Base-by-base conservation (phyloP, 37 sponge, comb jelly and placozoan genomes). In the Sycon ciliatum region DNA sequence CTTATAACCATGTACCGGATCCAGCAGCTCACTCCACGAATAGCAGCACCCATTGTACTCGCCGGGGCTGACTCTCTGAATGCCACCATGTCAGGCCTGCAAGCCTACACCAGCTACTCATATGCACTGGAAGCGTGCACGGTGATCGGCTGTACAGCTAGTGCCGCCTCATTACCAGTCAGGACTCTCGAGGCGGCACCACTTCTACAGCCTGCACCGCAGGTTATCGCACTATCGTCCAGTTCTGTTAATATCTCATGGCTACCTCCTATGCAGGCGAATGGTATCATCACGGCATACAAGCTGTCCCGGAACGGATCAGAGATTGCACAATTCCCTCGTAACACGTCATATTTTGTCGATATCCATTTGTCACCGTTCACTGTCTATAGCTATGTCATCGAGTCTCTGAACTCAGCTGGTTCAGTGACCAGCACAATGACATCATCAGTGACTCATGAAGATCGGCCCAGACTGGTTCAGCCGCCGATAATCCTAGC, bases 101-200 rank as follows among this genome's bases (percentile, higher is more conserved):
- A n/a, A 20, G 80, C 90, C 1, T 89, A 77, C 81, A 85, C 86
- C 1, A 2, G 20, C 6, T 89, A 89, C 72, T 42, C 62, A 3
- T 89, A 85, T 22, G 38, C 54, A 1, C 37, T 89, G n/a, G 67
- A 76, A 34, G 86, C 79, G 23, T 89, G 90, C 71, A 89, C 90
- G 9, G 24, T 23, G 54, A 81, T 42, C 38, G 90, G 86, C 2
- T 89, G 90, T 46, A 9, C 72, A 4, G n/a, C 39, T 1, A 56
- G 83, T 67, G 57, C 63, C 4, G 34, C 53, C 11, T 2, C 65
- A 34, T n/a, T n/a, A n/a, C 23, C 63, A 20, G 74, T 27, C 11
- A 58, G 35, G 5, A 89, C 90, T 0, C 23, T 23, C 20, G 86
- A 89, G 55, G 83, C 79, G 16, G 13, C 54, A 30, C 88, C 88